A percentile compares a stretch with the other conserved stretches of the same genome.
Evolutionary conservation across 2,888 invertebrate species (phyloP).

Genomic region (Orgyia antiqua): DNA sequence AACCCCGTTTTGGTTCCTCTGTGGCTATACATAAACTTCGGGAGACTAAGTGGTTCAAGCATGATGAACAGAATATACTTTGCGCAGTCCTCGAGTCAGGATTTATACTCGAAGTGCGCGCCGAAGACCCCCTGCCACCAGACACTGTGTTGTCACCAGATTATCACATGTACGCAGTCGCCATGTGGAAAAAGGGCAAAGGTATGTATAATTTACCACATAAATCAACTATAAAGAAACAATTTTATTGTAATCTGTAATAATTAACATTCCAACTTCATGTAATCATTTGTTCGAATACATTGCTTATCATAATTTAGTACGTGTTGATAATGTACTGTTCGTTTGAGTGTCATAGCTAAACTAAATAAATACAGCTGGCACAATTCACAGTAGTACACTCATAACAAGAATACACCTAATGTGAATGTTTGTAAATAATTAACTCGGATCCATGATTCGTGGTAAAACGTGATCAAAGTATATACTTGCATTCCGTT

Average conservation of each 20-base stretch:
- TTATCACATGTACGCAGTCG: constrained; percentile 82
- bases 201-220: too few relatives aligned
- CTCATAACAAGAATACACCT: constrained; percentile 32
- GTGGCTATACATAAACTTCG: constrained; percentile 84
- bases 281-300: neutral
- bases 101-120: constrained; percentile 82
- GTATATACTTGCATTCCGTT: neutral
- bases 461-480: constrained; percentile 12
- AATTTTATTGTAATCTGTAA: neutral
- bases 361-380: constrained; percentile 53
- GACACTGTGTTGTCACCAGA: constrained; percentile 70
- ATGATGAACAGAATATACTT: constrained; percentile 83
- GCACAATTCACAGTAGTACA: constrained; percentile 42
- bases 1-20: constrained; percentile 79
- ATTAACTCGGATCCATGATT: constrained; percentile 28
- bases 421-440: constrained; percentile 60
- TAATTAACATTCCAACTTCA: neutral
- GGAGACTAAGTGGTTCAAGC: constrained; percentile 86
- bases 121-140: constrained; percentile 66
- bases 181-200: constrained; percentile 84
- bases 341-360: constrained; percentile 31
- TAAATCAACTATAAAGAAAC: too few relatives aligned
- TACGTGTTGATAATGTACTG: constrained; percentile 40
- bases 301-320: constrained; percentile 17
- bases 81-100: constrained; percentile 85